A percentile compares a stretch with the other conserved stretches of the same genome.
These are phyloP conservation scores for Pherbina coryleti DNA, from an alignment of 2,888 invertebrate genomes.

Conservation along the genomic window DNA sequence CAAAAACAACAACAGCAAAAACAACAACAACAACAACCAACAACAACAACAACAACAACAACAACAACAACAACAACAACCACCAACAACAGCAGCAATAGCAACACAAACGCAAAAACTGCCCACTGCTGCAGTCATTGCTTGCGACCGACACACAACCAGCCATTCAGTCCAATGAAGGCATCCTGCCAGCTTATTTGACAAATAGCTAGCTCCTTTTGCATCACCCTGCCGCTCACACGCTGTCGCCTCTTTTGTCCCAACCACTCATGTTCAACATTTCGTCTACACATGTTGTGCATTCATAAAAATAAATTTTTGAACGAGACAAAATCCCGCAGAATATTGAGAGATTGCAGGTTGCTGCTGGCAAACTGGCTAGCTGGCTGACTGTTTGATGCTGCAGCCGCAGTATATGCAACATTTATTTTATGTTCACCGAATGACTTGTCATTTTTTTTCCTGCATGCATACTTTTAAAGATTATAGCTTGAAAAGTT, in stretches of 20 bases:
- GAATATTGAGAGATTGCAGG: slow-evolving; percentile 33
- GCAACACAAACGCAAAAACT: slow-evolving; percentile 15
- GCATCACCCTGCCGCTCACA: not conserved
- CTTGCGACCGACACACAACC: not conserved
- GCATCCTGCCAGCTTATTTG: slow-evolving; percentile 30
- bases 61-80: slow-evolving; percentile 16
- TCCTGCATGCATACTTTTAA: not conserved
- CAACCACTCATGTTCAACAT: slow-evolving; percentile 18
- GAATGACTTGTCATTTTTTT: not conserved
- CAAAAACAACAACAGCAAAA: slow-evolving; percentile 16
- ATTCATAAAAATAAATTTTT: slow-evolving; percentile 32
- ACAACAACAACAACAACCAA: slow-evolving; percentile 18
- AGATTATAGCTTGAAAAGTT: no score
- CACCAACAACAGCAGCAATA: slow-evolving; percentile 5
- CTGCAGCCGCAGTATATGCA: slow-evolving; percentile 27
- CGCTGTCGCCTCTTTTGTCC: not conserved
- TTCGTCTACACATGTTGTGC: slow-evolving; percentile 37
- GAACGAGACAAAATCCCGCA: slow-evolving; percentile 34
- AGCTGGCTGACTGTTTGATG: not conserved
- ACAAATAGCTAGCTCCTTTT: slow-evolving; percentile 18
- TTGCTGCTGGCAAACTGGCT: not conserved
- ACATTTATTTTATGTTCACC: slow-evolving; percentile 24
- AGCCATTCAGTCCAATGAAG: not conserved
- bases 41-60: slow-evolving; percentile 19
- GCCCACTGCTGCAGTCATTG: slow-evolving; percentile 11